These are phyloP conservation scores for Actinia equina DNA, from an alignment of 64 coral and sea anemone genomes.

Conservation along the genomic window DNA sequence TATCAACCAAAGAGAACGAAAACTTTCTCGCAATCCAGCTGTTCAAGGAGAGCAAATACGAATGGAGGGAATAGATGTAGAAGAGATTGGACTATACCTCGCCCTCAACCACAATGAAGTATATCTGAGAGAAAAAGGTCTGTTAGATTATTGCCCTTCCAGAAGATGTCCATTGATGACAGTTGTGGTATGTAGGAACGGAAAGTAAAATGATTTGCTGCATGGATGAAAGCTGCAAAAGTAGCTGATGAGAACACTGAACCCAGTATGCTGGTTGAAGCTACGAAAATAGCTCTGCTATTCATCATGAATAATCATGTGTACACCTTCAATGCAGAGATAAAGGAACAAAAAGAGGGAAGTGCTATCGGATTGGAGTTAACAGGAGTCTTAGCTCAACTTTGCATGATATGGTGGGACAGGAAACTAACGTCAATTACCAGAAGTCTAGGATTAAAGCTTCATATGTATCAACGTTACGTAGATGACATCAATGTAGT, in stretches of 20 bases:
- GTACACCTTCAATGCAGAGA: conserved; percentile 41
- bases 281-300: neutral
- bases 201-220: neutral
- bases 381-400: conserved; percentile 2
- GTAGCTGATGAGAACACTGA: neutral
- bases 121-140: neutral
- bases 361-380: conserved; percentile 4
- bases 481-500: no score
- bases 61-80: neutral
- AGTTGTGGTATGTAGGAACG: neutral
- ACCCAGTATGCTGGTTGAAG: conserved; percentile 7
- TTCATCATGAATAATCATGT: conserved; percentile 54
- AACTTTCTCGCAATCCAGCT: neutral
- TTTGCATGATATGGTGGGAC: conserved; percentile 36
- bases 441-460: no score
- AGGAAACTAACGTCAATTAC: neutral
- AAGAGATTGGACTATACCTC: conserved; percentile 20
- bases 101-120: neutral
- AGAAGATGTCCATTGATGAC: conserved; percentile 19
- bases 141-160: conserved; percentile 17
- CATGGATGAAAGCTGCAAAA: neutral
- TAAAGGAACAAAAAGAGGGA: conserved; percentile 1
- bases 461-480: no score
- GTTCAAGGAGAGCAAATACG: no score
- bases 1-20: conserved; percentile 1